A percentile compares a stretch with the other conserved stretches of the same genome.
These are phyloP conservation scores for Scomberomorus guttatus DNA, from an alignment of 2,797 vertebrate species.

Conservation along the genomic window DNA sequence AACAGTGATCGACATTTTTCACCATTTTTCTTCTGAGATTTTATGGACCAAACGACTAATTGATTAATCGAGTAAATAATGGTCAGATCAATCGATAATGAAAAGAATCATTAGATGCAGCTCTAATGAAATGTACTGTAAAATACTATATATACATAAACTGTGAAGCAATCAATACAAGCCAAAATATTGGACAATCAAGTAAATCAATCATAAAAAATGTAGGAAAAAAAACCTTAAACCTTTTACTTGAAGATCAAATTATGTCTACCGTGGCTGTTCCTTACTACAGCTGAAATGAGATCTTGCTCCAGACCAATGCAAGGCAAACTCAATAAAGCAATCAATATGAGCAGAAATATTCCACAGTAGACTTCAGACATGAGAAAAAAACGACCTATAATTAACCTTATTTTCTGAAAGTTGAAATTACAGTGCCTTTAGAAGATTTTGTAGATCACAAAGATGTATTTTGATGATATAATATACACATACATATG, in stretches of 20 bases:
- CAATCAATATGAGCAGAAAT: conserved; percentile 69
- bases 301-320: conserved; percentile 58
- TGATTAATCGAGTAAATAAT: no score
- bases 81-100: no score
- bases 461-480: background rate
- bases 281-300: conserved; percentile 69
- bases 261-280: conserved; percentile 58
- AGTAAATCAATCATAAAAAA: conserved; percentile 20
- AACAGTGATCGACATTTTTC: no score
- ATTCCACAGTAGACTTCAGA: conserved; percentile 50
- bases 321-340: conserved; percentile 70
- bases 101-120: no score
- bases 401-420: conserved; percentile 32
- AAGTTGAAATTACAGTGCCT: background rate
- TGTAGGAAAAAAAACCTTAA: background rate
- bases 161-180: conserved; percentile 12
- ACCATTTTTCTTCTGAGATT: no score
- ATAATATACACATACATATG: no score
- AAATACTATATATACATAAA: conserved; percentile 2
- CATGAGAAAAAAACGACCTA: conserved; percentile 11
- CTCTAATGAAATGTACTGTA: background rate
- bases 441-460: background rate
- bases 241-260: conserved; percentile 62
- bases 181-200: background rate
- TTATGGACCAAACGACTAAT: no score